These are phyloP conservation scores for Acinonyx jubatus DNA, from an alignment of 2,113 vertebrate species.

Conservation along the genomic window DNA sequence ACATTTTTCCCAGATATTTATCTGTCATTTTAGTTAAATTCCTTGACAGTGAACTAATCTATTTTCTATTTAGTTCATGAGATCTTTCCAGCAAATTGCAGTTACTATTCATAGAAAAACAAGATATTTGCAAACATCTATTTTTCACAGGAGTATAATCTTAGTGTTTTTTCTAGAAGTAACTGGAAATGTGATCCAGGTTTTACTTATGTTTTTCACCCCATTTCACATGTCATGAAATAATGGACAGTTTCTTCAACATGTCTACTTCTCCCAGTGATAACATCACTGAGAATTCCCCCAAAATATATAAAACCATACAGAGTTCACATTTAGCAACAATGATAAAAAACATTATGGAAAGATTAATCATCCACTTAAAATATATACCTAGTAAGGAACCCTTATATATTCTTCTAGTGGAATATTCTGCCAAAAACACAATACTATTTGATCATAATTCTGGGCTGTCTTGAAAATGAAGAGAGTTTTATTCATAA, in stretches of 20 bases:
- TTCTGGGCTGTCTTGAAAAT: not conserved
- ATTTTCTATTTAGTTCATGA: slow-evolving; percentile 47
- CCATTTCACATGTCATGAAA: not conserved
- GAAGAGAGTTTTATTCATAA: not conserved
- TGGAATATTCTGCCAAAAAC: not conserved
- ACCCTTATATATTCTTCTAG: not conserved
- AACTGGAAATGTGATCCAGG: not conserved
- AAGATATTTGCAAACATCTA: slow-evolving; percentile 62
- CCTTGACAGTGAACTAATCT: not conserved
- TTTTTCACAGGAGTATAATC: slow-evolving; percentile 62
- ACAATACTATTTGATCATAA: not conserved
- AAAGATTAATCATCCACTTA: not conserved
- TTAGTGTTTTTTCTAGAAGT: not conserved
- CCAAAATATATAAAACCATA: not conserved
- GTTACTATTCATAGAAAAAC: slow-evolving; percentile 31
- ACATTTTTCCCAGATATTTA: slow-evolving; percentile 71
- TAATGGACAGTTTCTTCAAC: slow-evolving; percentile 14
- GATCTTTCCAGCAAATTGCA: slow-evolving; percentile 46
- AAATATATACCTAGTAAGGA: not conserved
- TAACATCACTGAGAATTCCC: not conserved
- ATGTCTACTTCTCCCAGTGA: not conserved
- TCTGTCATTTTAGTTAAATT: slow-evolving; percentile 51
- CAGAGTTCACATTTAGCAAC: not conserved
- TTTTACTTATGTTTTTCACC: slow-evolving; percentile 10
- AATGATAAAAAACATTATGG: not conserved